Conservation (phyloP, 2,888 invertebrate species). For the Poecilobothrus nobilitatus region DNA sequence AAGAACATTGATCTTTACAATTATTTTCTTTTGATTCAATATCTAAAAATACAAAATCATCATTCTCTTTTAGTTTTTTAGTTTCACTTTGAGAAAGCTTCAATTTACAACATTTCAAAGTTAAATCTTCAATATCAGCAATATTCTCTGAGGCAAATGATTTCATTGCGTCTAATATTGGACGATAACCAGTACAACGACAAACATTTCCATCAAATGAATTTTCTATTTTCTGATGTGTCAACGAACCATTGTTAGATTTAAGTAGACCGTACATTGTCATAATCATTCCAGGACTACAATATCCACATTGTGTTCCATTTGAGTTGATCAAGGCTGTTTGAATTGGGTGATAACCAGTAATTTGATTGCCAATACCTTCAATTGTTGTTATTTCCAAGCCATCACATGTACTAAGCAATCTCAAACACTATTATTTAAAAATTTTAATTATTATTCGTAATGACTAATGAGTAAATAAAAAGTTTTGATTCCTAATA, state of each 20-base stretch:
- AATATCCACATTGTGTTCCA: slow-evolving; percentile 67
- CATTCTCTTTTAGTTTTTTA: no score
- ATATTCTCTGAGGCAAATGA: slow-evolving; percentile 52
- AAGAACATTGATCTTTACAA: no score
- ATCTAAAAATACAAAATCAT: no score
- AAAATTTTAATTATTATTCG: no score
- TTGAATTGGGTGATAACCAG: slow-evolving; percentile 64
- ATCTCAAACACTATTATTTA: slow-evolving; percentile 58
- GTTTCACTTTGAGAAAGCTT: no score
- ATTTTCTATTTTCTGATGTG: no score
- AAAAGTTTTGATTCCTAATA: no score
- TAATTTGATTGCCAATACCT: slow-evolving; percentile 57
- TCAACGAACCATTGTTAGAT: slow-evolving; percentile 57
- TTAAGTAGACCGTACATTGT: slow-evolving; percentile 54
- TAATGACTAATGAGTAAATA: no score
- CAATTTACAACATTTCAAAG: slow-evolving; percentile 49
- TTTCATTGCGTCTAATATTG: slow-evolving; percentile 72
- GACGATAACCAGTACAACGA: slow-evolving; percentile 70
- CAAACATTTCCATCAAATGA: slow-evolving; percentile 71
- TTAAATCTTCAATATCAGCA: slow-evolving; percentile 29
- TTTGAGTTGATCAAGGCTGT: slow-evolving; percentile 54
- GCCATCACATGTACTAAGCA: slow-evolving; percentile 54
- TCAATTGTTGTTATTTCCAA: slow-evolving; percentile 65
- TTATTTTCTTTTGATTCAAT: no score
- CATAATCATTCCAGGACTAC: slow-evolving; percentile 71